Conservation (phyloP, 1,140 invertebrate genomes). For the Drosophila nannoptera region DNA sequence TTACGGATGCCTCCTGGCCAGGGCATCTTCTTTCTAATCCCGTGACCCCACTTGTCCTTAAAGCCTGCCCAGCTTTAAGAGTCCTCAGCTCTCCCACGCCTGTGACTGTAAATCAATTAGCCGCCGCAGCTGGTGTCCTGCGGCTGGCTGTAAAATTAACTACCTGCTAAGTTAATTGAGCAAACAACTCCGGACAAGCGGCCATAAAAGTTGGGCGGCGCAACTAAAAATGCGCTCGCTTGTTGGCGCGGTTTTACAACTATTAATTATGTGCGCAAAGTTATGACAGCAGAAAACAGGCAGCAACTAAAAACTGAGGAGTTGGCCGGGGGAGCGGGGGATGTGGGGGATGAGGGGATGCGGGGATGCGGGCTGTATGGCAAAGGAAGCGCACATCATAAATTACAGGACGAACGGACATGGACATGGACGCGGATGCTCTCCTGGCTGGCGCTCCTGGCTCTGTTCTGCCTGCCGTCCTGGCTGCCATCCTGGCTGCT, state of each 20-base stretch:
- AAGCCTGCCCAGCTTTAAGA: conserved; percentile 4
- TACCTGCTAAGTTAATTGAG: conserved; percentile 78
- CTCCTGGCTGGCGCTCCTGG: conserved; percentile 44
- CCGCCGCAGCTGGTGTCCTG: conserved; percentile 38
- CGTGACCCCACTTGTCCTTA: background rate
- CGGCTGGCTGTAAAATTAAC: conserved; percentile 68
- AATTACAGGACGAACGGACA: conserved; percentile 68
- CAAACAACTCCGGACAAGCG: conserved; percentile 59
- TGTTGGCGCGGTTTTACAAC: conserved; percentile 53
- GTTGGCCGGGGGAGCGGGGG: conserved; percentile 5
- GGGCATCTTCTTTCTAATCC: no score
- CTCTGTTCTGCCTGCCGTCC: conserved; percentile 5
- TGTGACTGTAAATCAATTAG: conserved; percentile 66
- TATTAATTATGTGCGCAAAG: conserved; percentile 75
- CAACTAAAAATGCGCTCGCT: conserved; percentile 65
- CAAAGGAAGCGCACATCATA: conserved; percentile 72
- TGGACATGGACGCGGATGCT: conserved; percentile 52
- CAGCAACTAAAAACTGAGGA: conserved; percentile 41
- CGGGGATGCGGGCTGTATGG: background rate
- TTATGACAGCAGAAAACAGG: conserved; percentile 77
- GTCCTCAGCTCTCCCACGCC: background rate
- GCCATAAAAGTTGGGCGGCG: conserved; percentile 63
- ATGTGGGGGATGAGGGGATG: background rate
- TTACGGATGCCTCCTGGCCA: no score
- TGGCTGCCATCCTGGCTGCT: conserved; percentile 8